A percentile compares a stretch with the other conserved stretches of the same genome.
These are phyloP conservation scores for Gymnorhina tibicen DNA, from an alignment of 2,113 vertebrate genomes.

Conservation along the genomic window DNA sequence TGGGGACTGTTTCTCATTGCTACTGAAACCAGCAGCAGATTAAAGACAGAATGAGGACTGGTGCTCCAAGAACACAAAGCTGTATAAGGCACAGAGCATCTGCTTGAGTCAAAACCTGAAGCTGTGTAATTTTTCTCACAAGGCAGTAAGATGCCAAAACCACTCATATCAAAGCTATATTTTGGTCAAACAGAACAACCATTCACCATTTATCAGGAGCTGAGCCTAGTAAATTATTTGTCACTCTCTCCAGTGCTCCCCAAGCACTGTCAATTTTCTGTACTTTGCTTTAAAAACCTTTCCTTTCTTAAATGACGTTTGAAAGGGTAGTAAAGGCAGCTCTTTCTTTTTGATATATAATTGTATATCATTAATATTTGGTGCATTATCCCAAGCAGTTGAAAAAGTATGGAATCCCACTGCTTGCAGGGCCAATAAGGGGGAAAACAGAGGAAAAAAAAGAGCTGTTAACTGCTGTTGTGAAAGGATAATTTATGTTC, in stretches of 20 bases:
- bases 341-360: not conserved
- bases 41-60: not conserved
- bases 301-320: not conserved
- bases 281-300: not conserved
- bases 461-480: not conserved
- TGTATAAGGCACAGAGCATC: not conserved
- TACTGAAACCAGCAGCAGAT: not conserved
- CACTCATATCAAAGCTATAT: conserved; percentile 29
- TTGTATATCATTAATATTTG: not conserved
- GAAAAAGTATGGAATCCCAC: not conserved
- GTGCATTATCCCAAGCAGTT: not conserved
- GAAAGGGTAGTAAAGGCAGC: not conserved
- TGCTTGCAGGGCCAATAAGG: not conserved
- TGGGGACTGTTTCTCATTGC: not conserved
- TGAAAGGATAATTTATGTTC: not conserved
- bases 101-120: not conserved
- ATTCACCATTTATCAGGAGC: conserved; percentile 22
- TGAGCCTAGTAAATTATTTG: conserved; percentile 33
- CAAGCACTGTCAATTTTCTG: not conserved
- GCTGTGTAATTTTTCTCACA: conserved; percentile 11
- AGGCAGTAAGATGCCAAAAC: conserved; percentile 2
- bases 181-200: conserved; percentile 32
- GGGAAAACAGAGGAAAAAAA: not conserved
- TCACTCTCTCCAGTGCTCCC: not conserved
- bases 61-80: not conserved